Conservation (phyloP, 2,797 vertebrate genomes). For the Trachops cirrhosus region DNA sequence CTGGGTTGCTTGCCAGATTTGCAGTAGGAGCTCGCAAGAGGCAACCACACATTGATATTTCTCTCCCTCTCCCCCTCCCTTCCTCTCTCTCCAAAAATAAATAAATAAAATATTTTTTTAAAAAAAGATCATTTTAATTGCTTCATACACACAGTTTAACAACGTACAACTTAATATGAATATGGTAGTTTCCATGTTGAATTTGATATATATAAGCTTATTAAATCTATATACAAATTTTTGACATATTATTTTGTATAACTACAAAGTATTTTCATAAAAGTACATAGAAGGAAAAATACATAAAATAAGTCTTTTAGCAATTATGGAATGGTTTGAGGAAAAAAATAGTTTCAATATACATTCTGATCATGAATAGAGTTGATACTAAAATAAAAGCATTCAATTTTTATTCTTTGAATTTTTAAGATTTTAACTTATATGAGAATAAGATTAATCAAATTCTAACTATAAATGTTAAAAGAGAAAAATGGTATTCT, state of each 20-base stretch:
- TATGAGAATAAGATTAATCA: not conserved
- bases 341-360: not conserved
- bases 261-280: not conserved
- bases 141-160: not conserved
- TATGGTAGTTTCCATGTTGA: not conserved
- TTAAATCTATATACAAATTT: not conserved
- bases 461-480: not conserved
- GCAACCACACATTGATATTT: too few species aligned
- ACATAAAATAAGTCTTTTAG: slow-evolving; percentile 35
- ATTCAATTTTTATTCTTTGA: not conserved
- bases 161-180: not conserved
- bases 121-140: not conserved
- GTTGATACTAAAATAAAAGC: not conserved
- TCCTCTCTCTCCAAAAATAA: too few species aligned
- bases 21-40: too few species aligned
- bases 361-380: not conserved
- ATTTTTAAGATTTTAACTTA: not conserved
- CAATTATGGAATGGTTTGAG: not conserved
- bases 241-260: slow-evolving; percentile 36
- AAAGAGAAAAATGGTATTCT: not conserved
- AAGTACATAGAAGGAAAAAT: slow-evolving; percentile 16
- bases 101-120: too few species aligned
- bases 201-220: not conserved
- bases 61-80: too few species aligned
- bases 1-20: too few species aligned